Evolutionary conservation across 1,140 invertebrate genomes (phyloP), one percentile per base, ranked within the genome.

Genomic region (Diabrotica undecimpunctata): DNA sequence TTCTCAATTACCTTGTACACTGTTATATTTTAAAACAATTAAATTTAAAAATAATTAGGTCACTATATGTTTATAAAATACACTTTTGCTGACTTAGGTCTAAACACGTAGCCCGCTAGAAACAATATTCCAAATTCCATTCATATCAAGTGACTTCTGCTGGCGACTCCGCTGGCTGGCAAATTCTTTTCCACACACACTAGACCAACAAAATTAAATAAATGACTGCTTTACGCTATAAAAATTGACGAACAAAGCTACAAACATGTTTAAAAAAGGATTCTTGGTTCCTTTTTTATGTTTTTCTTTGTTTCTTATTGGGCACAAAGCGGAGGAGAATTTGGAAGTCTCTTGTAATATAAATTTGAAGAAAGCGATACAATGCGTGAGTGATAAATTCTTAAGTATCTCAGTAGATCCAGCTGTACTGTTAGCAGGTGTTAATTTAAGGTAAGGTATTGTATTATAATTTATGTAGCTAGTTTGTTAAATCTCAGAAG

Each of bases 321-420:
- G 11, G 5, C 25, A 10, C 11, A 41, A 13, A 58, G 38, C 10
- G 0, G 55, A 64, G 50, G 54, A 62, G 9, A 13, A 39, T 5
- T 38, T 62, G 12, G 73, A 75, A 64, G 54, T 52, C n/a, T 64
- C 72, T 50, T 74, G 63, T 62, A 65, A 56, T 25, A 53, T 74
- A 25, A 72, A 73, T 54, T 52, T 38, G 37, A 76, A 74, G 59
- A 75, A 71, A 67, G 52, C 68, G 35, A 41, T 77, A 35, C 72
- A 85, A 52, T 62, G 81, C 46, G 82, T 85, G 0, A 83, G 83
- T 68, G 81, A 81, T 5, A 83, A 81, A 64, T 89, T 88, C 77
- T 74, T 89, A n/a, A 88, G 86, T 72, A 80, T 87, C 58, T 84
- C 84, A 5, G 73, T 88, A 8, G 86, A 88, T 74, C 85, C 86